A percentile compares a stretch with the other conserved stretches of the same genome.
These are phyloP conservation scores for Nothobranchius kuhntae DNA, from an alignment of 2,113 vertebrate species.

Conservation along the genomic window DNA sequence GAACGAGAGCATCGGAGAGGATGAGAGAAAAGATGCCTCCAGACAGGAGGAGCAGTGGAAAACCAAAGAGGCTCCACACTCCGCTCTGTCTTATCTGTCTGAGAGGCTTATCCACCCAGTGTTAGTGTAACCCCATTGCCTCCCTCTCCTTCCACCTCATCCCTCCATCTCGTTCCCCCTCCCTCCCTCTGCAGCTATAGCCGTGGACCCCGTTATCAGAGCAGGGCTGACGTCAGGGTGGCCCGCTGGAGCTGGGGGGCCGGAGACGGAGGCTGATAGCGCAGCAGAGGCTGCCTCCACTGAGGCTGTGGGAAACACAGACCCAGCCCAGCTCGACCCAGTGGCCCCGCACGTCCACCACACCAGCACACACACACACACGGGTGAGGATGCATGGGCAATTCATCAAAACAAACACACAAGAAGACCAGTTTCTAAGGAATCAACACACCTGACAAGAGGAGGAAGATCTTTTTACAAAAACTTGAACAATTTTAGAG, in stretches of 20 bases:
- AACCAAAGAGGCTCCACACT: conserved; percentile 81
- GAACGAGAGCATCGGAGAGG: conserved; percentile 40
- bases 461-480: too few species aligned
- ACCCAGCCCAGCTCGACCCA: conserved; percentile 66
- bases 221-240: conserved; percentile 73
- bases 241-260: conserved; percentile 69
- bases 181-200: conserved; percentile 17
- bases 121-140: conserved; percentile 82
- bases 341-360: conserved; percentile 70
- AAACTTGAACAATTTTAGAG: too few species aligned
- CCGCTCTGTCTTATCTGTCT: conserved; percentile 79
- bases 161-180: conserved; percentile 43
- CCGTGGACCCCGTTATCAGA: conserved; percentile 72
- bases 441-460: too few species aligned
- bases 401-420: neutral
- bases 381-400: conserved; percentile 10
- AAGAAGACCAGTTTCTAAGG: too few species aligned
- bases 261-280: conserved; percentile 77
- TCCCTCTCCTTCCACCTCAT: conserved; percentile 64
- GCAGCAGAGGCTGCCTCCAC: conserved; percentile 65
- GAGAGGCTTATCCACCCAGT: conserved; percentile 80
- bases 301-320: conserved; percentile 73
- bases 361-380: conserved; percentile 17
- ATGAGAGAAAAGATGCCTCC: conserved; percentile 61
- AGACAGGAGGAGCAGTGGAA: conserved; percentile 77